phyloP scores from a whole-genome alignment of 2,888 invertebrate genomes.

The Hofmannophila pseudospretella region DNA sequence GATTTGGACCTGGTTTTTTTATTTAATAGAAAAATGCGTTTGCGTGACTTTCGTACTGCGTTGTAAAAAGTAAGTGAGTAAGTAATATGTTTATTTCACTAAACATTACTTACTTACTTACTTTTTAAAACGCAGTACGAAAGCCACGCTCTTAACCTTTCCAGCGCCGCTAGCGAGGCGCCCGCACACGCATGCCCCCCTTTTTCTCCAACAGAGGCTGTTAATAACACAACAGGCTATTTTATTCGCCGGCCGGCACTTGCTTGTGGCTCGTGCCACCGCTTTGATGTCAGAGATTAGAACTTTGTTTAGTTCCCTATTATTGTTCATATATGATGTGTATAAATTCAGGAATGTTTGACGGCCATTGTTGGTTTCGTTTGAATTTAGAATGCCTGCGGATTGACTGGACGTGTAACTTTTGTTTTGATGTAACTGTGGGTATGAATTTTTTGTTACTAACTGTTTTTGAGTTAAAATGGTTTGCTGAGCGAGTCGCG shows the following conservation, averaged over 20 bases:
- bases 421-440: background rate
- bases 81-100: no score
- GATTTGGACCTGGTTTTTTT: no score
- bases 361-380: conserved; percentile 4
- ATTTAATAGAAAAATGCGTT: no score
- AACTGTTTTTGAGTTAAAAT: no score
- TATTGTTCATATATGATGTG: conserved; percentile 22
- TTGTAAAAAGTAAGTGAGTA: no score
- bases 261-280: conserved; percentile 58
- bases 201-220: conserved; percentile 55
- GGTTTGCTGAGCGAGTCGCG: no score
- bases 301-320: conserved; percentile 45
- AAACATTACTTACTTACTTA: no score
- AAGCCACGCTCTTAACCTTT: conserved; percentile 27
- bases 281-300: conserved; percentile 71
- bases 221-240: conserved; percentile 75
- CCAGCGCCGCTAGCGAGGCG: conserved; percentile 28
- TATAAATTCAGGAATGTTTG: no score
- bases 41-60: no score
- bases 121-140: no score
- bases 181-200: conserved; percentile 29
- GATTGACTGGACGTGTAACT: background rate
- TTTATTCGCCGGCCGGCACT: conserved; percentile 62
- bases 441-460: background rate
- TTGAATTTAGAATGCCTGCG: conserved; percentile 9